phyloP scores from a whole-genome alignment of 92 coral and sea anemone species.

The Palythoa heliodiscus region DNA sequence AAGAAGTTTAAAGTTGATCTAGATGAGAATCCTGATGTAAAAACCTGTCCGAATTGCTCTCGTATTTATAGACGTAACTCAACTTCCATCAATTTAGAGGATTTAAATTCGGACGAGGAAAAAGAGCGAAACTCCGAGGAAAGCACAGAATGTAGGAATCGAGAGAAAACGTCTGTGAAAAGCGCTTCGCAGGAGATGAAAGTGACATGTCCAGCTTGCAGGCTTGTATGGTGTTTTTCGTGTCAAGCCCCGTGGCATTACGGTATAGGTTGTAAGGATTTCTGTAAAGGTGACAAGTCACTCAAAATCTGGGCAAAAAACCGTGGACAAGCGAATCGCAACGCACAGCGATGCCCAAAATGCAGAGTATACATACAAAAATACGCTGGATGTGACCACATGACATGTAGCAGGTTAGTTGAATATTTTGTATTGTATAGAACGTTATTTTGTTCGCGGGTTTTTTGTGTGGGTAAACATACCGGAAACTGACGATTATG shows the following conservation, averaged over 20 bases:
- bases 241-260: constrained; percentile 93
- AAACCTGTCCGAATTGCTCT: constrained; percentile 89
- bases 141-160: constrained; percentile 10
- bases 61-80: constrained; percentile 62
- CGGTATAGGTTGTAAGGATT: constrained; percentile 80
- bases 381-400: constrained; percentile 87
- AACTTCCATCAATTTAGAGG: neutral
- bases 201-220: constrained; percentile 79
- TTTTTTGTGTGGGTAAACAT: too few relatives aligned
- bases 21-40: constrained; percentile 74
- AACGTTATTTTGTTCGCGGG: too few relatives aligned
- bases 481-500: too few relatives aligned
- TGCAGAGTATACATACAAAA: constrained; percentile 82
- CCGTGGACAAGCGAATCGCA: constrained; percentile 71
- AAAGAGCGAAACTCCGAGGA: neutral
- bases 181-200: constrained; percentile 49
- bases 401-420: constrained; percentile 79
- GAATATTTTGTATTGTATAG: neutral
- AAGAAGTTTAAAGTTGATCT: constrained; percentile 76
- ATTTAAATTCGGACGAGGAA: neutral
- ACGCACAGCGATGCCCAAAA: constrained; percentile 85
- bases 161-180: constrained; percentile 30
- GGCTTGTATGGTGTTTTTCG: constrained; percentile 81
- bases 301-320: constrained; percentile 91
- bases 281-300: constrained; percentile 81